phyloP scores from a whole-genome alignment of 2,888 invertebrate species.

The Drosophila demipolita region DNA sequence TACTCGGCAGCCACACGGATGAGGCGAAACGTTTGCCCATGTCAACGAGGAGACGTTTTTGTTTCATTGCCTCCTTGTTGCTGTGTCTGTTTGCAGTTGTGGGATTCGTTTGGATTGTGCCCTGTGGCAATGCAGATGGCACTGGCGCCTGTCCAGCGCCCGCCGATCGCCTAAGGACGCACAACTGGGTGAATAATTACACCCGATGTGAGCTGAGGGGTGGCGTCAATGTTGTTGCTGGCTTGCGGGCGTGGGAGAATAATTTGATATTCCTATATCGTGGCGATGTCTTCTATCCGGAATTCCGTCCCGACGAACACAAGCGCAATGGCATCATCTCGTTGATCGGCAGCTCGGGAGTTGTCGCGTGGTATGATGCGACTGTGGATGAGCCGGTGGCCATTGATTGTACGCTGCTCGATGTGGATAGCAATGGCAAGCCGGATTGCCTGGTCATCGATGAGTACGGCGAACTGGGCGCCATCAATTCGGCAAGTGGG shows the following conservation, averaged over 20 bases:
- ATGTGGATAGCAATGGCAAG: conserved; percentile 89
- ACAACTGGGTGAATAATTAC: conserved; percentile 89
- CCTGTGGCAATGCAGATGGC: conserved; percentile 87
- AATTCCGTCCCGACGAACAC: conserved; percentile 84
- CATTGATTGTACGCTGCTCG: conserved; percentile 90
- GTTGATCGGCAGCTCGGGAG: conserved; percentile 89
- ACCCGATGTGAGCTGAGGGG: conserved; percentile 90
- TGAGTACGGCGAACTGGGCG: conserved; percentile 88
- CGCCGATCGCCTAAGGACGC: conserved; percentile 87
- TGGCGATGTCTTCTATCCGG: conserved; percentile 88
- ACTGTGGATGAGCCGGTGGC: conserved; percentile 89
- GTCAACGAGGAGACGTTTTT: conserved; percentile 89
- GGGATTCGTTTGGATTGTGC: conserved; percentile 91
- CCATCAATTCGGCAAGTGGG: conserved; percentile 88
- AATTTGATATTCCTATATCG: conserved; percentile 91
- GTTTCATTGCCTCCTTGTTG: conserved; percentile 90
- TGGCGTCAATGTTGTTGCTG: conserved; percentile 89
- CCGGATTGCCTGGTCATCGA: conserved; percentile 92
- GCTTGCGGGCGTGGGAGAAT: conserved; percentile 88
- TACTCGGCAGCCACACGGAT: conserved; percentile 81
- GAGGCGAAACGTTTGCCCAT: conserved; percentile 86
- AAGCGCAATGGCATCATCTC: conserved; percentile 88
- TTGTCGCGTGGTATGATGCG: conserved; percentile 90
- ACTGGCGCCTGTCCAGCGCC: conserved; percentile 88
- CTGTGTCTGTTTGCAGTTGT: conserved; percentile 90